Evolutionary conservation across 2,888 invertebrate genomes (phyloP).

Genomic region (Volucella zonaria): DNA sequence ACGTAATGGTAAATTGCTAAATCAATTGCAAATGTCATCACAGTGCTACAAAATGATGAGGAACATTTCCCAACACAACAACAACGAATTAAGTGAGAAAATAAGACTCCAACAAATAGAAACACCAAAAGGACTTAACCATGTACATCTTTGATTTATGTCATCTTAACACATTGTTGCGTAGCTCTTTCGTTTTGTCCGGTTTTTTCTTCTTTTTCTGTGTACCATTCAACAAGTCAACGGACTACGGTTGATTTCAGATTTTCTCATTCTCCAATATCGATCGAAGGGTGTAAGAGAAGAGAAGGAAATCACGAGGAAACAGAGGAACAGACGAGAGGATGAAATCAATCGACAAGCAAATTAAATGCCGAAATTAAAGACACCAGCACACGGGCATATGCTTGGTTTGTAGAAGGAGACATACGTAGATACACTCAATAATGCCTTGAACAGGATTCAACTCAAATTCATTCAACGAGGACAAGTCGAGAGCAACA

Average conservation of each 20-base stretch:
- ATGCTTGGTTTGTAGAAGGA: background rate
- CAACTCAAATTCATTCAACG: too few species aligned
- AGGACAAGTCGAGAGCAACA: too few species aligned
- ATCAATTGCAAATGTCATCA: too few species aligned
- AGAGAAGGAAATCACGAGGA: background rate
- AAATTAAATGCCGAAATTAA: conserved; percentile 68
- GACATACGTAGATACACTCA: too few species aligned
- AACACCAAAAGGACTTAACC: conserved; percentile 70
- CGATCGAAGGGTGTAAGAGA: conserved; percentile 21
- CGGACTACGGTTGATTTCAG: too few species aligned
- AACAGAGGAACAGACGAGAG: conserved; percentile 14
- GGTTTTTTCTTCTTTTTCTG: background rate
- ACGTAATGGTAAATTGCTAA: too few species aligned
- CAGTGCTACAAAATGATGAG: too few species aligned
- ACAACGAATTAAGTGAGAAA: conserved; percentile 45
- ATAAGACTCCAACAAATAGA: conserved; percentile 64
- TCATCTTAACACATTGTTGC: conserved; percentile 60
- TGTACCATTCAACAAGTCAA: too few species aligned
- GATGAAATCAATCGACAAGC: conserved; percentile 71
- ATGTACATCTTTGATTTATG: conserved; percentile 72
- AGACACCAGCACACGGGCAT: conserved; percentile 10
- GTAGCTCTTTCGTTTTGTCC: background rate
- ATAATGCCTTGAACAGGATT: too few species aligned
- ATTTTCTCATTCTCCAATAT: conserved; percentile 30
- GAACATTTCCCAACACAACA: too few species aligned